Conservation (phyloP, 1,140 invertebrate genomes). For the Heliothis subflexa region DNA sequence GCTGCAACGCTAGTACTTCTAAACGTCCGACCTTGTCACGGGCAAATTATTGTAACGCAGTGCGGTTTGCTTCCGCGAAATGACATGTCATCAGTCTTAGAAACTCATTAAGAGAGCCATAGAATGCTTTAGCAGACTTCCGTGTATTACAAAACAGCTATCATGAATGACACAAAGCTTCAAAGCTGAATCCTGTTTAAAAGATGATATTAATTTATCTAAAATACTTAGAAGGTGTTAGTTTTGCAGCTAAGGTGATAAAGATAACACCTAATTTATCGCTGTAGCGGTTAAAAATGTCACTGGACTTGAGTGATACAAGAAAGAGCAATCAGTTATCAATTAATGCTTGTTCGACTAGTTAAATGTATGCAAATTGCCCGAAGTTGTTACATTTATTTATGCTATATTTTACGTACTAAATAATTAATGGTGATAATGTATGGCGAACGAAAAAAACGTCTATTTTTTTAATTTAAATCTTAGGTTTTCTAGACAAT, state of each 20-base stretch:
- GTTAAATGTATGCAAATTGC: background rate
- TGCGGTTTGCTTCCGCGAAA: conserved; percentile 52
- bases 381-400: no score
- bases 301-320: conserved; percentile 6
- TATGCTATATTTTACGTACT: no score
- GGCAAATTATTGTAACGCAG: conserved; percentile 49
- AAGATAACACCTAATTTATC: conserved; percentile 34
- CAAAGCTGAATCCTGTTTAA: conserved; percentile 20
- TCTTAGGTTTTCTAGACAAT: no score
- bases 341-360: background rate
- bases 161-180: conserved; percentile 41
- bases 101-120: conserved; percentile 58
- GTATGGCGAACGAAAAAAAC: no score
- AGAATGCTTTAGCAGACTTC: conserved; percentile 61
- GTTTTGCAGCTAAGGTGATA: background rate
- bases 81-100: conserved; percentile 64
- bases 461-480: no score
- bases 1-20: conserved; percentile 20
- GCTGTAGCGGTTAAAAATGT: background rate
- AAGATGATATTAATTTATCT: conserved; percentile 30
- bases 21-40: conserved; percentile 55
- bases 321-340: background rate
- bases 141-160: conserved; percentile 49
- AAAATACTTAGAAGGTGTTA: conserved; percentile 21
- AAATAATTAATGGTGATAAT: no score